Conservation (phyloP, 1,140 invertebrate genomes). For the Zelostemma sp. region DNA sequence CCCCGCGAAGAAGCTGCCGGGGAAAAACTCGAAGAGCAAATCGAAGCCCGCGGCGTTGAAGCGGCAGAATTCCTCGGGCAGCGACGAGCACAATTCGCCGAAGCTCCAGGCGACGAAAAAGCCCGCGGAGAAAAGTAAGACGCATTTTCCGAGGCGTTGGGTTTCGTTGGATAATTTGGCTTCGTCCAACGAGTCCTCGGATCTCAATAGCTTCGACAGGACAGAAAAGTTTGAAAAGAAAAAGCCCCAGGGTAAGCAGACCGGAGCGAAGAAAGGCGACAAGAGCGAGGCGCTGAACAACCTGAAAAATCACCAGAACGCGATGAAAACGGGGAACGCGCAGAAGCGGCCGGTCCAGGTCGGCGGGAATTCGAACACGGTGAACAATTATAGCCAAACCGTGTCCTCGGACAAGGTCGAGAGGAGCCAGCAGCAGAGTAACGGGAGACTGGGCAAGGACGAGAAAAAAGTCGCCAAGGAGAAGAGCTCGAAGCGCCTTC, state of each 20-base stretch:
- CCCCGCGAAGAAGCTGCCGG: conserved; percentile 53
- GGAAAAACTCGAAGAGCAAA: conserved; percentile 61
- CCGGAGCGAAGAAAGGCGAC: conserved; percentile 50
- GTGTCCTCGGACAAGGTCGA: conserved; percentile 57
- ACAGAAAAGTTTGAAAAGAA: conserved; percentile 64
- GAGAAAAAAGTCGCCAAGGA: conserved; percentile 68
- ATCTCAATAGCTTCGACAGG: conserved; percentile 57
- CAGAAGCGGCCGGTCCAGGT: conserved; percentile 62
- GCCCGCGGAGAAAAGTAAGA: conserved; percentile 56
- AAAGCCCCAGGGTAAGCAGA: conserved; percentile 36
- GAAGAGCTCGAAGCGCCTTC: conserved; percentile 62
- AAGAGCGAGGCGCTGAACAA: conserved; percentile 58
- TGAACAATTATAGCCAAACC: conserved; percentile 59
- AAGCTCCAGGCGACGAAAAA: conserved; percentile 62
- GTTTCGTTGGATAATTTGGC: conserved; percentile 64
- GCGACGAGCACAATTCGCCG: conserved; percentile 70
- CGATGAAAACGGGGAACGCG: conserved; percentile 46
- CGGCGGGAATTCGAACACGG: conserved; percentile 67
- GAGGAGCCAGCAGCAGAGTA: conserved; percentile 68
- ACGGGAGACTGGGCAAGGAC: conserved; percentile 65
- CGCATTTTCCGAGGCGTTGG: conserved; percentile 63
- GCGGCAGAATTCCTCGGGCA: conserved; percentile 70
- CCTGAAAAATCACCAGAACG: conserved; percentile 55
- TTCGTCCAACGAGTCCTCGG: conserved; percentile 53
- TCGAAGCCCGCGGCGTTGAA: conserved; percentile 61